Base-by-base conservation (phyloP, 2,888 invertebrate genomes). In the Aricia artaxerxes region DNA sequence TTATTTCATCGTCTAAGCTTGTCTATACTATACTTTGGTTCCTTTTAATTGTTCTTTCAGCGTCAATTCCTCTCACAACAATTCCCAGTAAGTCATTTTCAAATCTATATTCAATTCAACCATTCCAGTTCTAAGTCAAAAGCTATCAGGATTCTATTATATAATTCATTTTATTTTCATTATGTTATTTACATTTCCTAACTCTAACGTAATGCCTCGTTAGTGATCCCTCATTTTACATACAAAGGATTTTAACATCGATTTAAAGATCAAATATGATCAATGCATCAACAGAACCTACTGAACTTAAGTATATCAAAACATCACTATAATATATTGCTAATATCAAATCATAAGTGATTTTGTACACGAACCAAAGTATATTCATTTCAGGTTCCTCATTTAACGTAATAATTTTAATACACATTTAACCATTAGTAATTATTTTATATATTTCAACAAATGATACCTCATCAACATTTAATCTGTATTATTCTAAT, bases 1-100 rank as follows among this genome's bases (percentile, higher is more conserved):
- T 80, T 80, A 79, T 80, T 79, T 79, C 79, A 79, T 75, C 80
- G 77, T 81, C 82, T 82, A 82, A 79, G 44, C 57, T 73, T 80
- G 64, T 78, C 80, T 82, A 80, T 84, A 84, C 86, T 88, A 88
- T 88, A 87, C 85, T 88, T 92, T 93, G 92, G 92, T 92, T 92
- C 92, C 87, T 88, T 90, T 89, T 87, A 87, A 87, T 88, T 89
- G 86, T 87, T 88, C 86, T 86, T 85, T 85, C 87, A 86, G 82
- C 85, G 89, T 93, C 93, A 93, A 93, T 93, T 93, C 92, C 93
- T 87, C 84, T 84, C 86, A 79, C 84, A 88, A 88, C 92, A 92
- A 92, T 92, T 92, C 92, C 92, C 87, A 86, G 76, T 76, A 75
- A 73, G 16, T 53, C 35, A 76, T 76, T 49, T 76, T 76, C 76